Percentiles rank a stretch among this genome's conserved stretches.
Conservation (phyloP, 2,888 invertebrate genomes). For the Lumbricus terrestris region DNA sequence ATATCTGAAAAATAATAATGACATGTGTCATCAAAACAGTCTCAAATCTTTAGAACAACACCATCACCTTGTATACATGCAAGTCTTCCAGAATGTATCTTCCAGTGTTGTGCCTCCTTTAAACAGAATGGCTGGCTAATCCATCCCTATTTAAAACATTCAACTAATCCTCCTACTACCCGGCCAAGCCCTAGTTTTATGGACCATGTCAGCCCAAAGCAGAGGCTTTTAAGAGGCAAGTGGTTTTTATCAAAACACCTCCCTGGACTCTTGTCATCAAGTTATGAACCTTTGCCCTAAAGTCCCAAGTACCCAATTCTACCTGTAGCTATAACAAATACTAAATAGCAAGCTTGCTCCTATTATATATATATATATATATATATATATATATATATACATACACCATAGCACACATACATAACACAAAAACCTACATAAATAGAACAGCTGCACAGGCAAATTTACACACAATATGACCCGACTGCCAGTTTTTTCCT, state of each 20-base stretch:
- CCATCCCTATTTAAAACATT: too few species aligned
- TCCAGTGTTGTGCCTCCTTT: too few species aligned
- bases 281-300: neutral
- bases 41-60: neutral
- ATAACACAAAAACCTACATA: neutral
- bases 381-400: too few species aligned
- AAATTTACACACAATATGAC: neutral
- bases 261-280: neutral
- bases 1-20: neutral
- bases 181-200: neutral
- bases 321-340: neutral
- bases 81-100: neutral
- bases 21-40: neutral
- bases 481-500: neutral
- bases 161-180: neutral
- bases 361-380: neutral
- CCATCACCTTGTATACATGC: too few species aligned
- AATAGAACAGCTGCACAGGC: neutral
- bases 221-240: neutral
- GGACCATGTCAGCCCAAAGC: neutral
- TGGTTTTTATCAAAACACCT: neutral
- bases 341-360: neutral
- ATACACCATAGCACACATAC: too few species aligned
- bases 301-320: neutral
- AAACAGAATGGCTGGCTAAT: too few species aligned